phyloP scores from a whole-genome alignment of 2,797 vertebrate species.

The Cyprinodon diabolis region DNA sequence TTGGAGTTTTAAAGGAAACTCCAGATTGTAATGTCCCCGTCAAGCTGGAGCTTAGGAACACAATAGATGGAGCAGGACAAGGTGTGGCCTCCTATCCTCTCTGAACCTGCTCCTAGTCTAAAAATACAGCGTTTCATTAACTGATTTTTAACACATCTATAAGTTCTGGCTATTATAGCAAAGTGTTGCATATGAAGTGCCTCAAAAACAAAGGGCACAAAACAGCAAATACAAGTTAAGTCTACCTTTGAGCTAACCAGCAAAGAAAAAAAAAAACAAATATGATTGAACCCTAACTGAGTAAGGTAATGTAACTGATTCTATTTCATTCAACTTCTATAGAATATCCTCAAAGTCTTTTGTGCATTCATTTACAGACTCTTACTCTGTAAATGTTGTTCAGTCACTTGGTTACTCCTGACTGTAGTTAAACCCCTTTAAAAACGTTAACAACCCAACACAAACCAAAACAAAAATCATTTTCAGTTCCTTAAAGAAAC shows the following conservation, averaged over 20 bases:
- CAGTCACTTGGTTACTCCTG: background rate
- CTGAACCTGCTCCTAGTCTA: background rate
- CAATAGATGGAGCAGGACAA: slow-evolving; percentile 5
- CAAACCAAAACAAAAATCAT: slow-evolving; percentile 31
- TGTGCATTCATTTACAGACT: background rate
- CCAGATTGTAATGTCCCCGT: slow-evolving; percentile 10
- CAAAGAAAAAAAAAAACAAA: background rate
- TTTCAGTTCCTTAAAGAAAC: slow-evolving; percentile 13
- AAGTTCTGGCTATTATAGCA: no score
- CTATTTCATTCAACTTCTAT: background rate
- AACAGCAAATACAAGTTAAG: background rate
- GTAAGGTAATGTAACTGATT: background rate
- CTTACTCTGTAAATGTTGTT: background rate
- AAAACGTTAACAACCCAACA: slow-evolving; percentile 16
- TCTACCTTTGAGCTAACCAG: background rate
- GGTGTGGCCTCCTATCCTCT: slow-evolving; percentile 10
- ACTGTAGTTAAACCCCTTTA: background rate
- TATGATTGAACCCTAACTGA: background rate
- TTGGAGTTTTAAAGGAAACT: slow-evolving; percentile 34
- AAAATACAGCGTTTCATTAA: background rate
- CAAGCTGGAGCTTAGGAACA: slow-evolving; percentile 16
- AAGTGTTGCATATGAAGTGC: no score
- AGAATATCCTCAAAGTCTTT: background rate
- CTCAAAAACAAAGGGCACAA: background rate
- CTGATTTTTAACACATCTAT: background rate